phyloP scores from a whole-genome alignment of 2,888 invertebrate species.

The Chesias legatella region DNA sequence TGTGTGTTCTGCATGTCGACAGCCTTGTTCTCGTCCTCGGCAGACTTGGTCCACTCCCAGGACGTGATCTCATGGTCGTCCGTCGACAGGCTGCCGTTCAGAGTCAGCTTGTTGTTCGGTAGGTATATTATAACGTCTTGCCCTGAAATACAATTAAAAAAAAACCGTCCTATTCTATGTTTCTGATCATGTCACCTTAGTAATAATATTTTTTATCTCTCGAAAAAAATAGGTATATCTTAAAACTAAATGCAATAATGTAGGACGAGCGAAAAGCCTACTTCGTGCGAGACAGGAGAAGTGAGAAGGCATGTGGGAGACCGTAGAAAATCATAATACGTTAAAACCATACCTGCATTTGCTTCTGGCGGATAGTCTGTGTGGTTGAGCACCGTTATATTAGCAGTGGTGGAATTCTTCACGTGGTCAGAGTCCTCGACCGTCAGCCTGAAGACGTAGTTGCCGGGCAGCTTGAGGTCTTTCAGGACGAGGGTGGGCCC shows the following conservation, averaged over 20 bases:
- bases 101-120: conserved; percentile 91
- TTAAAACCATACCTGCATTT: conserved; percentile 84
- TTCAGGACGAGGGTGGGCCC: conserved; percentile 91
- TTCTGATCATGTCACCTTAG: too few relatives aligned
- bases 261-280: too few relatives aligned
- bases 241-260: too few relatives aligned
- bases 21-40: conserved; percentile 92
- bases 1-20: conserved; percentile 98
- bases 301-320: too few relatives aligned
- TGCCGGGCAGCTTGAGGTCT: conserved; percentile 91
- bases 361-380: conserved; percentile 97
- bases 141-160: conserved; percentile 75
- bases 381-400: conserved; percentile 93
- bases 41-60: conserved; percentile 97
- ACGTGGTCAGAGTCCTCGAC: conserved; percentile 95
- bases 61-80: conserved; percentile 96
- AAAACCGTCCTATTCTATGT: too few relatives aligned
- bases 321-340: too few relatives aligned
- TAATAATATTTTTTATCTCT: too few relatives aligned
- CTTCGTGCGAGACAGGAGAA: too few relatives aligned
- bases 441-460: conserved; percentile 93
- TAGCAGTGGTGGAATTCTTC: conserved; percentile 91
- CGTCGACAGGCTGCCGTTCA: conserved; percentile 94
- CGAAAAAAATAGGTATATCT: too few relatives aligned
- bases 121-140: conserved; percentile 93